Evolutionary conservation across 1,140 invertebrate species (phyloP).

Genomic region (Apis dorsata): DNA sequence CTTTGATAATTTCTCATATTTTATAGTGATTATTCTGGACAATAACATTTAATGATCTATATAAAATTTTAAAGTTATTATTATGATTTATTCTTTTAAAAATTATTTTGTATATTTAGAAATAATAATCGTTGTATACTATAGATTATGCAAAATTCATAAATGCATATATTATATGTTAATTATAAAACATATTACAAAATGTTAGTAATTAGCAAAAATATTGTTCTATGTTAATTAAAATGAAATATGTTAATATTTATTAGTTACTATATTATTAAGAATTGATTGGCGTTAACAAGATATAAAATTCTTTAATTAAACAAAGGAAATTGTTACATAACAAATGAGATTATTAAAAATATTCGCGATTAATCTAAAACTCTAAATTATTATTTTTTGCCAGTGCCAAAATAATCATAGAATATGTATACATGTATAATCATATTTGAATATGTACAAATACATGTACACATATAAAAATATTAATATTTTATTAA

Average conservation of each 20-base stretch:
- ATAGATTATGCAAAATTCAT: constrained; percentile 20
- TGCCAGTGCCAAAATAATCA: constrained; percentile 33
- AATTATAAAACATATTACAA: constrained; percentile 54
- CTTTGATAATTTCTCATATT: constrained; percentile 54
- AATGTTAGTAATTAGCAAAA: constrained; percentile 51
- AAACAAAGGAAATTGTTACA: constrained; percentile 46
- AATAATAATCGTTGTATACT: constrained; percentile 46
- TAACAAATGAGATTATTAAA: constrained; percentile 57
- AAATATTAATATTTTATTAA: constrained; percentile 37
- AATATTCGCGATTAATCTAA: constrained; percentile 44
- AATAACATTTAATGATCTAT: constrained; percentile 61
- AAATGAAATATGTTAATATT: constrained; percentile 39
- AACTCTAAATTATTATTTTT: constrained; percentile 46
- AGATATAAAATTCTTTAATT: constrained; percentile 33
- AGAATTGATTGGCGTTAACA: constrained; percentile 26
- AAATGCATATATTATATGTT: constrained; percentile 43
- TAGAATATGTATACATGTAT: constrained; percentile 10
- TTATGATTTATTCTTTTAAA: constrained; percentile 61
- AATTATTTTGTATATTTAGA: constrained; percentile 58
- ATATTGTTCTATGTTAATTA: constrained; percentile 45
- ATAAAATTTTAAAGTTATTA: constrained; percentile 56
- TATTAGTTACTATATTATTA: constrained; percentile 39
- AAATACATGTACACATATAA: neutral
- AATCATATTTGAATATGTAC: neutral
- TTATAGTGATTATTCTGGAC: constrained; percentile 58